These are phyloP conservation scores for Morpho deidamia DNA, from an alignment of 2,888 invertebrate genomes.

Conservation along the genomic window DNA sequence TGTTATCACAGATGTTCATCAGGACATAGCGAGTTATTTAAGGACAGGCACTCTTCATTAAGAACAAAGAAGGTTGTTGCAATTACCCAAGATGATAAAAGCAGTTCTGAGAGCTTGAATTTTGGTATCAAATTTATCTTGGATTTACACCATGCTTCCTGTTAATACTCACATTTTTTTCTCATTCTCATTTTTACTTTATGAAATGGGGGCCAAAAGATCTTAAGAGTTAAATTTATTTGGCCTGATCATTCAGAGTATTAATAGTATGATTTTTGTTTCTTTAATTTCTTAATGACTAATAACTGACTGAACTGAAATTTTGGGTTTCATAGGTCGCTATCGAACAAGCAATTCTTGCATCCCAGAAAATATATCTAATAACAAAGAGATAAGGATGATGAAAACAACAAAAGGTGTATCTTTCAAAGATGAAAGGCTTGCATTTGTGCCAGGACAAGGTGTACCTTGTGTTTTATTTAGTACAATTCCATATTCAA, in stretches of 20 bases:
- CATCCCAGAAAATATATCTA: conserved; percentile 77
- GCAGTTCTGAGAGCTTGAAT: conserved; percentile 90
- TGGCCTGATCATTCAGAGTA: no score
- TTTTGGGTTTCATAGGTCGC: conserved; percentile 48
- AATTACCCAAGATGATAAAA: conserved; percentile 81
- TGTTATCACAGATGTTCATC: conserved; percentile 51
- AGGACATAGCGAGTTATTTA: conserved; percentile 55
- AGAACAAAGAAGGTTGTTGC: conserved; percentile 67
- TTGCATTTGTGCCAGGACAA: conserved; percentile 87
- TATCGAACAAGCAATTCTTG: conserved; percentile 71
- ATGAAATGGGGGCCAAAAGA: no score
- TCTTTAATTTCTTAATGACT: no score
- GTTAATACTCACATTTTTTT: no score
- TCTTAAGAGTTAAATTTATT: no score
- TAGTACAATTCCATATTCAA: conserved; percentile 91
- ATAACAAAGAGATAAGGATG: conserved; percentile 77
- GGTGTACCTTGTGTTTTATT: conserved; percentile 91
- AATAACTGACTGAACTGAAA: not conserved
- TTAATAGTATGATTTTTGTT: no score
- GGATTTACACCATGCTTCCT: no score
- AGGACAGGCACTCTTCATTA: conserved; percentile 53
- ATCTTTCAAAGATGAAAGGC: conserved; percentile 87
- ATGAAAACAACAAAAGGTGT: conserved; percentile 81
- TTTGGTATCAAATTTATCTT: conserved; percentile 54
- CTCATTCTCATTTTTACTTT: no score